phyloP scores from a whole-genome alignment of 2,888 invertebrate species.

The Labia minor region DNA sequence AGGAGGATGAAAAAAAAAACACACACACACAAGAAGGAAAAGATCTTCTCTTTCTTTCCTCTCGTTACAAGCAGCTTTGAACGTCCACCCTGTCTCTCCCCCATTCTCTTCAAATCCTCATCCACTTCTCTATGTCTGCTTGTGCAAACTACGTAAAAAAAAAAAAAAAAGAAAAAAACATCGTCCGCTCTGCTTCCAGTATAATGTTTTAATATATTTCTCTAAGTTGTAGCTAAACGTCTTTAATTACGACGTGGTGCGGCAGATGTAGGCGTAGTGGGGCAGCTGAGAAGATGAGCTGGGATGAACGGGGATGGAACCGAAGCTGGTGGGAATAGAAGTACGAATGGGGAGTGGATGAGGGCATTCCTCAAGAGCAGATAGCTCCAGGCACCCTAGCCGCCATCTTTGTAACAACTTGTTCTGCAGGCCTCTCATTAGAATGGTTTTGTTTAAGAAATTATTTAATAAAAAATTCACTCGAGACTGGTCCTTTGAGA shows the following conservation, averaged over 20 bases:
- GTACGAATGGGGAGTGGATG: background rate
- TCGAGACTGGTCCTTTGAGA: background rate
- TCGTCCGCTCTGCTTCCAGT: background rate
- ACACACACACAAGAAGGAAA: no score
- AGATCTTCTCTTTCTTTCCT: background rate
- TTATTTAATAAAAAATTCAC: slow-evolving; percentile 7
- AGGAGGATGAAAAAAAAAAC: no score
- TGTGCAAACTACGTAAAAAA: background rate
- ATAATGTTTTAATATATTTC: slow-evolving; percentile 13
- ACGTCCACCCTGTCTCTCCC: background rate
- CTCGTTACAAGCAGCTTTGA: slow-evolving; percentile 7
- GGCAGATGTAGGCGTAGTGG: background rate
- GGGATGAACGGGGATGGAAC: no score
- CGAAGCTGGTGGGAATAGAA: no score
- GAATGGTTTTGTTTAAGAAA: slow-evolving; percentile 7
- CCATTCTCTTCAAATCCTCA: slow-evolving; percentile 1
- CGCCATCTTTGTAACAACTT: slow-evolving; percentile 13
- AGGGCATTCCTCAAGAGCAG: background rate
- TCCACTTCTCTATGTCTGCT: slow-evolving; percentile 8
- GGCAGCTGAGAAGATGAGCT: no score
- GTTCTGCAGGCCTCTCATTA: background rate
- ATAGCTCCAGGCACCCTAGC: background rate
- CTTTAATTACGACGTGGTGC: background rate
- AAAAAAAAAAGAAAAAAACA: background rate
- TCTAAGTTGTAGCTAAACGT: slow-evolving; percentile 13